phyloP scores from a whole-genome alignment of 2,113 vertebrate species.

The Isichthys henryi region DNA sequence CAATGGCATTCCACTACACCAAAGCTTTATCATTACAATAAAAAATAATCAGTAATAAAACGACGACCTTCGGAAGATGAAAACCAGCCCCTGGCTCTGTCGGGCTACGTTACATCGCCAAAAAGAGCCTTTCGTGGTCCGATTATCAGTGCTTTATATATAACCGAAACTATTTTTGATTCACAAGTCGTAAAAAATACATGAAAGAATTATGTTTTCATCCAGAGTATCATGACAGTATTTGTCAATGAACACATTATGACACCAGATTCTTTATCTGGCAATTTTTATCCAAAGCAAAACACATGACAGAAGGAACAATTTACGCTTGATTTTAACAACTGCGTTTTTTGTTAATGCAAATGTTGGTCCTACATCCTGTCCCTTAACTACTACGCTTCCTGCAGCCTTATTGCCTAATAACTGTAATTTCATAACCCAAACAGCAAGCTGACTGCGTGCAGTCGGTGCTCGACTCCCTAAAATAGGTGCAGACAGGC shows the following conservation, averaged over 20 bases:
- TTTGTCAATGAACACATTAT: neutral
- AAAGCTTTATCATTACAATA: neutral
- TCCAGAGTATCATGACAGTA: neutral
- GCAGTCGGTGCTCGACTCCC: neutral
- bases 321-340: neutral
- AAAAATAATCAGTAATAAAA: neutral
- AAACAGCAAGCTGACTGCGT: neutral
- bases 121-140: neutral
- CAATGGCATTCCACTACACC: neutral
- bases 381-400: slow-evolving; percentile 5
- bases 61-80: neutral
- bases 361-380: neutral
- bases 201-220: neutral
- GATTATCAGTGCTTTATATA: neutral
- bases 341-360: neutral
- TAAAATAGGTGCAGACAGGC: neutral
- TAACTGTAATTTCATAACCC: neutral
- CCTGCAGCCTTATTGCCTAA: neutral
- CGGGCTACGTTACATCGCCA: no score
- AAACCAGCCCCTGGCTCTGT: neutral
- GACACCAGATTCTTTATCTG: neutral
- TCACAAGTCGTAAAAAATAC: neutral
- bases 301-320: neutral
- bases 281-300: neutral
- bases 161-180: neutral